Evolutionary conservation across 2,888 invertebrate genomes (phyloP).

Genomic region (Xylocampa areola): DNA sequence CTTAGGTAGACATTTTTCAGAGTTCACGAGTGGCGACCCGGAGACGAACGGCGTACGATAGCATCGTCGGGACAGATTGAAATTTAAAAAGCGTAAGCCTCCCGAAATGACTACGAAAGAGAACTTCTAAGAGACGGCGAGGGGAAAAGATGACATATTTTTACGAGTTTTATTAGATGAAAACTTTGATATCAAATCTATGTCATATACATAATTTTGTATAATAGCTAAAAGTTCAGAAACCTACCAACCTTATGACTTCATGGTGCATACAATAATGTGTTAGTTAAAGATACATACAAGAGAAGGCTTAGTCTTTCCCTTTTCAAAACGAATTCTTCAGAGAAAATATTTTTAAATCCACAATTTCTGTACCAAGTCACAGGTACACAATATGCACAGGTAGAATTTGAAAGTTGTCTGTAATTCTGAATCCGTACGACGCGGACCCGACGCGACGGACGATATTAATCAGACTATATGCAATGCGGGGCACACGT

Average conservation of each 20-base stretch:
- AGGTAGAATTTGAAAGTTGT: slow-evolving; percentile 75
- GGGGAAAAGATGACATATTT: slow-evolving; percentile 63
- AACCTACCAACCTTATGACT: too few relatives aligned
- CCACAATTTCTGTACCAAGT: slow-evolving; percentile 5
- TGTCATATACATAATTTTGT: slow-evolving; percentile 8
- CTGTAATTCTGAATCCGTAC: slow-evolving; percentile 77
- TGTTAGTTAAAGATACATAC: too few relatives aligned
- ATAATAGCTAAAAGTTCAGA: too few relatives aligned
- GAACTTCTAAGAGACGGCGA: slow-evolving; percentile 61
- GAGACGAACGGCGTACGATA: slow-evolving; percentile 68
- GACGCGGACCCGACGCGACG: slow-evolving; percentile 60
- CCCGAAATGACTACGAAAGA: slow-evolving; percentile 67
- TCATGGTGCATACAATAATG: too few relatives aligned
- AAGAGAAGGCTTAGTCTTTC: neutral
- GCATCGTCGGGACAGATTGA: slow-evolving; percentile 73
- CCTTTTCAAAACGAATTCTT: slow-evolving; percentile 35
- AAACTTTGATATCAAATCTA: slow-evolving; percentile 53
- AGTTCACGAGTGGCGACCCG: slow-evolving; percentile 69
- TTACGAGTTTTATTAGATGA: slow-evolving; percentile 50
- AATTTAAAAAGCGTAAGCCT: slow-evolving; percentile 76
- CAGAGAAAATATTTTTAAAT: slow-evolving; percentile 40
- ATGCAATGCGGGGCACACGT: slow-evolving; percentile 79
- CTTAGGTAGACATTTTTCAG: slow-evolving; percentile 78
- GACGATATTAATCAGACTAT: slow-evolving; percentile 85
- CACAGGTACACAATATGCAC: slow-evolving; percentile 56